Percentiles rank a stretch among this genome's conserved stretches.
Evolutionary conservation across 2,888 invertebrate genomes (phyloP).

Genomic region (Vanessa cardui): DNA sequence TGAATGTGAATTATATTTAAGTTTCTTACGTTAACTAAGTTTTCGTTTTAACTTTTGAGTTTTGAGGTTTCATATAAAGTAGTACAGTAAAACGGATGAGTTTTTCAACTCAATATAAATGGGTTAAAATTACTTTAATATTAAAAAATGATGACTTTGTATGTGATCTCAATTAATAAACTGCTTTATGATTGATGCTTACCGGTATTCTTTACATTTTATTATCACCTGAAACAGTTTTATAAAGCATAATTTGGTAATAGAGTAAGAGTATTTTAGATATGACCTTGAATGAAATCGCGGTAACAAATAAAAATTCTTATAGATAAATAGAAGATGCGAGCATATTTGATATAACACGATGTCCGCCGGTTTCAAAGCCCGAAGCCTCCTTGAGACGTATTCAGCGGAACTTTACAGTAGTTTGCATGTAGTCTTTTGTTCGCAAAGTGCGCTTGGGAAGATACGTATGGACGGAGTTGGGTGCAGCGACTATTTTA

Average conservation of each 20-base stretch:
- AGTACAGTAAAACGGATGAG: not conserved
- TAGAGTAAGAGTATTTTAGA: too few relatives aligned
- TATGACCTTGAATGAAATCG: too few relatives aligned
- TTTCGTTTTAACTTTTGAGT: not conserved
- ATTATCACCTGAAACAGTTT: too few relatives aligned
- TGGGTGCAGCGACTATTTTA: constrained; percentile 47
- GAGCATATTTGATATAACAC: constrained; percentile 27
- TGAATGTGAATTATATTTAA: not conserved
- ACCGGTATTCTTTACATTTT: too few relatives aligned
- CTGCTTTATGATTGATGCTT: too few relatives aligned
- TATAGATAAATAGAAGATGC: constrained; percentile 2
- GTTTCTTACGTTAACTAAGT: not conserved
- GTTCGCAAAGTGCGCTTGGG: constrained; percentile 58
- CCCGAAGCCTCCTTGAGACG: constrained; percentile 47
- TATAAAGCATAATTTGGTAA: too few relatives aligned
- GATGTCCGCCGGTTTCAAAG: constrained; percentile 48
- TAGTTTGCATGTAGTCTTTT: constrained; percentile 61
- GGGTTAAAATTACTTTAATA: too few relatives aligned
- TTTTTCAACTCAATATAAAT: not conserved
- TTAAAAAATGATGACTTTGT: too few relatives aligned
- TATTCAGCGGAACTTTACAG: constrained; percentile 47
- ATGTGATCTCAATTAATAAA: too few relatives aligned
- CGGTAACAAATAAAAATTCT: too few relatives aligned
- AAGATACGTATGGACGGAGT: constrained; percentile 50
- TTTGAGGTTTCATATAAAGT: not conserved